Percentiles rank a stretch among this genome's conserved stretches.
These are phyloP conservation scores for Macaria notata DNA, from an alignment of 2,888 invertebrate genomes.

Conservation along the genomic window DNA sequence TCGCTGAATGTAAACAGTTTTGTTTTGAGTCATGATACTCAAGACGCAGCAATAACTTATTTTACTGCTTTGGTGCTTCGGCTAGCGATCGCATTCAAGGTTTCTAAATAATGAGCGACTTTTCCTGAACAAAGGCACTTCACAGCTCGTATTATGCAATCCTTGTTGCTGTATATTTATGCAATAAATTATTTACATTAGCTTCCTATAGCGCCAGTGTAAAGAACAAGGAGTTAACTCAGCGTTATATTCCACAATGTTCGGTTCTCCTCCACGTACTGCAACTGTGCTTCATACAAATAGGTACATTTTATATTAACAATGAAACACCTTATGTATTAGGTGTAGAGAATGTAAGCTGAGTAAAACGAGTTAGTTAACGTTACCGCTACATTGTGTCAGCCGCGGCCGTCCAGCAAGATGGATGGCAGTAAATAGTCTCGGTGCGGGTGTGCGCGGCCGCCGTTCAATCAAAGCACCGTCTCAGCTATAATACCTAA, in stretches of 20 bases:
- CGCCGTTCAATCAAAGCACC: slow-evolving; percentile 20
- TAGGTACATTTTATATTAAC: too few species aligned
- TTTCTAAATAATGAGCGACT: neutral
- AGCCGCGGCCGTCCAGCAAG: slow-evolving; percentile 5
- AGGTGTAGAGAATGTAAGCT: too few species aligned
- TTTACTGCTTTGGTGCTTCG: slow-evolving; percentile 6
- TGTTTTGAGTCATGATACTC: slow-evolving; percentile 4
- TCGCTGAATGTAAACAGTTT: slow-evolving; percentile 12
- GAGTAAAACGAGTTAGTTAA: too few species aligned
- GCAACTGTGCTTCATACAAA: too few species aligned
- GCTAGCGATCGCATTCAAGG: neutral
- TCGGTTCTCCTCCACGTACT: too few species aligned
- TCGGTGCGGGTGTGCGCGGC: slow-evolving; percentile 7
- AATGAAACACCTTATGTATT: too few species aligned
- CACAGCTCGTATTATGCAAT: too few species aligned
- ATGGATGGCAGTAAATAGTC: slow-evolving; percentile 11
- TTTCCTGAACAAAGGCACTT: neutral
- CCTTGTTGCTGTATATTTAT: too few species aligned
- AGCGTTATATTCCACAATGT: too few species aligned
- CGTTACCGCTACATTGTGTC: slow-evolving; percentile 2
- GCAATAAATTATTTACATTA: too few species aligned
- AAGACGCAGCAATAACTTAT: neutral
- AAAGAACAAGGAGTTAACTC: too few species aligned
- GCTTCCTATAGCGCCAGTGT: too few species aligned
- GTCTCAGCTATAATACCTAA: slow-evolving; percentile 1